Base-by-base conservation (phyloP, 1,140 invertebrate genomes). In the Drosophila nannoptera region DNA sequence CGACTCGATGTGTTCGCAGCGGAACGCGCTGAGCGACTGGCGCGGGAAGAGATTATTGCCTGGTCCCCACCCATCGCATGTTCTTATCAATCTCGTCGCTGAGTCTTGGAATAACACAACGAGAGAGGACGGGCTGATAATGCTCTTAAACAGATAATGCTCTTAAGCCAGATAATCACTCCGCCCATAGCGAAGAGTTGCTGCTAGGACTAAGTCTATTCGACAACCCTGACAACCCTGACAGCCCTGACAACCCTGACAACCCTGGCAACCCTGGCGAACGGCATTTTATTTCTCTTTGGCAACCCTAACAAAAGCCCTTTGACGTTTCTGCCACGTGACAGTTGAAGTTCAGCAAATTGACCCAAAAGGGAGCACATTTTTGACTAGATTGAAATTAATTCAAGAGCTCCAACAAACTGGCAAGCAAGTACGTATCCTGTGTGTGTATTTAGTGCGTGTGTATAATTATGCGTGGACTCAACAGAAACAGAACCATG, bases 401-500 rank as follows among this genome's bases (percentile, higher is more conserved):
- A 14, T 50, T 33, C 40, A 11, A 8, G 32, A 16, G 43, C 4
- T 43, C 14, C 0, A 8, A 6, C 11, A 43, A 56, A 32, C 32
- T 43, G 32, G 8, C 11, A 14, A 40, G 53, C 43, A 33, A 6
- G 53, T 38, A 9, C 22, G 22, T 3, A 3, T 22, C 22, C 22
- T 22, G 1, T 22, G 22, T 22, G 22, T 22, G 22, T 22, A 22
- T 22, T 1, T 22, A 22, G 1, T 22, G 8, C 5, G 7, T n/a
- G n/a, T n/a, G n/a, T 11, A 16, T 43, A 14, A 3, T 29, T 29
- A 48, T 35, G 12, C 1, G 1, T 38, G 0, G 9, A 3, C 3
- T 16, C 3, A 22, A 5, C 22, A 33, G 12, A 22, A 32, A 22
- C 11, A n/a, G 4, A 0, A 32, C n/a, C 14, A 86, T 86, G 74